These are phyloP conservation scores for Muscicapa comitata DNA, from an alignment of 2,797 vertebrate species.

Conservation along the genomic window DNA sequence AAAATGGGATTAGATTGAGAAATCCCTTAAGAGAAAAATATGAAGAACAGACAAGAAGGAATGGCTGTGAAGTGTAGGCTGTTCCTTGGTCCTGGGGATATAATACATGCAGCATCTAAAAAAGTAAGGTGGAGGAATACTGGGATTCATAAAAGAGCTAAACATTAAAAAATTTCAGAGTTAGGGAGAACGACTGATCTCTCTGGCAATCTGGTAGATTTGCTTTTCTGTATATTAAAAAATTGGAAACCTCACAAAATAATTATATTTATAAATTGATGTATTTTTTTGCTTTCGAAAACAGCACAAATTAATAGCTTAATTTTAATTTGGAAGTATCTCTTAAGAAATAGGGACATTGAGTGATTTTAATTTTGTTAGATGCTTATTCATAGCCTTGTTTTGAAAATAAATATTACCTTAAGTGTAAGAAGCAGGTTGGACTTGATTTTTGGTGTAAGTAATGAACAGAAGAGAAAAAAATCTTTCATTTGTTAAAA, in stretches of 20 bases:
- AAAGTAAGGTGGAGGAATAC: neutral
- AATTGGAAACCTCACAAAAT: neutral
- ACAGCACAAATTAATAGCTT: neutral
- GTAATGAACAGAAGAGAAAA: neutral
- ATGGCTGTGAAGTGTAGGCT: neutral
- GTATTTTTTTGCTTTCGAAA: neutral
- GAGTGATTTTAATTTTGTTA: neutral
- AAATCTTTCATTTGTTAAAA: neutral
- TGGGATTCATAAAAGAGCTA: neutral
- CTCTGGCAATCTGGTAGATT: neutral
- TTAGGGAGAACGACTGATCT: neutral
- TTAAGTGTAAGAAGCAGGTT: neutral
- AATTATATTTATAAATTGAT: neutral
- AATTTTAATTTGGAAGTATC: neutral
- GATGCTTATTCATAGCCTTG: neutral
- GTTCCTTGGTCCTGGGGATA: neutral
- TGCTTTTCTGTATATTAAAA: neutral
- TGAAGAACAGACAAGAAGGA: neutral
- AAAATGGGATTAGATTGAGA: neutral
- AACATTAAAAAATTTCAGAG: neutral
- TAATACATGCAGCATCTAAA: neutral
- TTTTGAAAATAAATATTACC: neutral
- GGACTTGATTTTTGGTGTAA: neutral
- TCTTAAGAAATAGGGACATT: neutral
- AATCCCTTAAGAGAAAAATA: neutral